A percentile compares a stretch with the other conserved stretches of the same genome.
phyloP scores from a whole-genome alignment of 2,888 invertebrate species.

The Rotaria socialis region DNA sequence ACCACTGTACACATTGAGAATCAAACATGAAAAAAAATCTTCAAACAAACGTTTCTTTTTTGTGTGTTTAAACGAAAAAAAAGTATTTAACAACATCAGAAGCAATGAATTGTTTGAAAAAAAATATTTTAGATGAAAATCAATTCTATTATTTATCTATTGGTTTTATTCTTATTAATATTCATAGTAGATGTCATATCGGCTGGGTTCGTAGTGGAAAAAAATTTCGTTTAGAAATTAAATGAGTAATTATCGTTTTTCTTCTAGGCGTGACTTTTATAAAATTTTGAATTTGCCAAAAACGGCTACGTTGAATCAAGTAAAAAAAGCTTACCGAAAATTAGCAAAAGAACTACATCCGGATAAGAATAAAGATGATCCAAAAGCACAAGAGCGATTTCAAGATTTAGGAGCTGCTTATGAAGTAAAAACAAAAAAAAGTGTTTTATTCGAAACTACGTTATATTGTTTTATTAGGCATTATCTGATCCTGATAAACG shows the following conservation, averaged over 20 bases:
- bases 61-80: background rate
- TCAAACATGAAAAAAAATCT: background rate
- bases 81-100: background rate
- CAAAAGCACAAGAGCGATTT: slow-evolving; percentile 84
- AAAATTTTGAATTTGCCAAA: slow-evolving; percentile 78
- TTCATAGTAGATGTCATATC: background rate
- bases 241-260: background rate
- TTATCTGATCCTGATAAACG: slow-evolving; percentile 85
- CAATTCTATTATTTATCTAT: background rate
- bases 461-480: slow-evolving; percentile 59
- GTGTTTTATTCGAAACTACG: background rate
- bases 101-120: background rate
- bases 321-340: slow-evolving; percentile 92
- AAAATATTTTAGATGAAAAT: slow-evolving; percentile 32
- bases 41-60: background rate
- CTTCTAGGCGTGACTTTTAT: slow-evolving; percentile 77
- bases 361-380: slow-evolving; percentile 90
- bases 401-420: slow-evolving; percentile 92
- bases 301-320: slow-evolving; percentile 82
- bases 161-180: background rate
- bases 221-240: background rate
- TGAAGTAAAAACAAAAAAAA: slow-evolving; percentile 65
- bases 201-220: slow-evolving; percentile 37
- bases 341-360: slow-evolving; percentile 94
- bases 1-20: slow-evolving; percentile 14